Base-by-base conservation (phyloP, 2,113 vertebrate genomes). In the Microcebus tavaratra region DNA sequence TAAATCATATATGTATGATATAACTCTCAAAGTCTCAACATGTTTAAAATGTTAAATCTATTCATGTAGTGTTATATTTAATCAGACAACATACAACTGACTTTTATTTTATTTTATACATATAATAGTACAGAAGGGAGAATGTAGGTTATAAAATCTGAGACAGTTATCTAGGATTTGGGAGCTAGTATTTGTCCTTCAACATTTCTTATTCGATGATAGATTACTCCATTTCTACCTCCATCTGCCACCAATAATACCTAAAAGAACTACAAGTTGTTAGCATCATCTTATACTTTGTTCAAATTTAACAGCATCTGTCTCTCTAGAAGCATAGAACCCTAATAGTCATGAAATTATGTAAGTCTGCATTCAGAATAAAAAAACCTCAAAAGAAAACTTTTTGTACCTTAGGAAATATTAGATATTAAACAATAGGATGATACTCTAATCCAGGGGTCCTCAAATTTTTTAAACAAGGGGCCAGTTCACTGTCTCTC, bases 141-240 rank as follows among this genome's bases (percentile, higher is more conserved):
- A 36, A 36, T 45, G 2, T 3, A 21, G 17, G 3, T 0, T 76
- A 65, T 81, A 48, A 91, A 94, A 72, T 91, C 23, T 57, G 29
- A 68, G 57, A 50, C 6, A 63, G 23, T 88, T 17, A 50, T 75
- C 92, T 84, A 68, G n/a, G 23, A 68, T 53, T 91, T 45, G 21
- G 9, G 18, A 80, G 13, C 3, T 59, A 25, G 1, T 73, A 9
- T 42, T 84, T 45, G 8, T 42, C 6, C 23, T 84, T 12, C 20
- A 75, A 17, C 25, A 57, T 53, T 75, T 67, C 6, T 4, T 42
- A n/a, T 42, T 91, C 14, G 34, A 75, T 79, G 31, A 59, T 6
- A 88, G 2, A 1, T 34, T 53, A 3, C 4, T 15, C 25, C 8
- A 0, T 85, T 25, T 10, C 5, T 12, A 36, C 4, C 4, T 1